Conservation (phyloP, 1,140 invertebrate species). For the Lanistes nyassanus region DNA sequence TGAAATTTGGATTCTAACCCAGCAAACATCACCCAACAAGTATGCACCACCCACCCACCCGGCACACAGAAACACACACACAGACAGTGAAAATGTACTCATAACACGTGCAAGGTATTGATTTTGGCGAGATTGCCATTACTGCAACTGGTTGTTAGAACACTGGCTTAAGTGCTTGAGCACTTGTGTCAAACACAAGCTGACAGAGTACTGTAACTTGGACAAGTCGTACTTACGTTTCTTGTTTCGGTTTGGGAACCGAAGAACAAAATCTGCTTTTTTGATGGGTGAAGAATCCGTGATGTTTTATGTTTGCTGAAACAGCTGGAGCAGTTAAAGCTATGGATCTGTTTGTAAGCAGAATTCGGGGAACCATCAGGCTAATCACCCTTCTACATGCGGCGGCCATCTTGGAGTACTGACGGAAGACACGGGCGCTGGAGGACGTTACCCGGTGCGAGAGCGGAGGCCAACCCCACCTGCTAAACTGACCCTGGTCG, state of each 20-base stretch:
- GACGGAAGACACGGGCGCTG: too few species aligned
- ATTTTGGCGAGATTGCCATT: background rate
- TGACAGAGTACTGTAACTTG: background rate
- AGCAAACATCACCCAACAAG: too few species aligned
- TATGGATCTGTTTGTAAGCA: conserved; percentile 1
- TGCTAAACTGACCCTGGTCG: too few species aligned
- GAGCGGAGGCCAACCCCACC: too few species aligned
- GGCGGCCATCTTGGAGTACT: background rate
- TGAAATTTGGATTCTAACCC: too few species aligned
- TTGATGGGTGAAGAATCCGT: background rate
- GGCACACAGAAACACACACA: background rate
- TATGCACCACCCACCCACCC: background rate
- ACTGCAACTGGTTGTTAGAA: background rate
- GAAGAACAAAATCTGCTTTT: conserved; percentile 37
- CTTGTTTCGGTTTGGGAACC: conserved; percentile 40
- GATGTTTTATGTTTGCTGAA: background rate
- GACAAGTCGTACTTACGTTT: conserved; percentile 45
- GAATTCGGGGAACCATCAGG: background rate
- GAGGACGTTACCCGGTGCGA: too few species aligned
- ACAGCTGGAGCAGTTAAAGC: conserved; percentile 7
- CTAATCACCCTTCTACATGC: conserved; percentile 7
- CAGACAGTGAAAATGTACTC: too few species aligned
- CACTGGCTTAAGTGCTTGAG: background rate
- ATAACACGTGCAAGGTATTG: too few species aligned
- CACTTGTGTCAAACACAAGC: too few species aligned